phyloP scores from a whole-genome alignment of 2,888 invertebrate species.

The Drosophila merina region DNA sequence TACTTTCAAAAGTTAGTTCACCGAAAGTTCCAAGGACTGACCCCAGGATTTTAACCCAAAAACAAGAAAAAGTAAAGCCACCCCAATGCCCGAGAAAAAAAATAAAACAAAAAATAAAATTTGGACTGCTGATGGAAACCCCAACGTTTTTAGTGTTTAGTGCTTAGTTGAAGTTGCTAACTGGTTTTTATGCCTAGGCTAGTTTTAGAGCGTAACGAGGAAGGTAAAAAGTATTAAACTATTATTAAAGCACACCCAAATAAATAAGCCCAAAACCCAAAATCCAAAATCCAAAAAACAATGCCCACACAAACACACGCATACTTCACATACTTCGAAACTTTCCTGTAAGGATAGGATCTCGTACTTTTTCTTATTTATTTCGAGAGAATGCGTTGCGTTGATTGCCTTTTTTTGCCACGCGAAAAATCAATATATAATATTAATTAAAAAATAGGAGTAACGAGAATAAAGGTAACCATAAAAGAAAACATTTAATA shows the following conservation, averaged over 20 bases:
- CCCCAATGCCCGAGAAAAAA: conserved; percentile 2
- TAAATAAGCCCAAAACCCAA: not conserved
- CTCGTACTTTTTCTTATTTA: conserved; percentile 63
- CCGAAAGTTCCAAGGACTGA: not conserved
- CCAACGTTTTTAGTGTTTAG: conserved; percentile 69
- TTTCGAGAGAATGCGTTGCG: conserved; percentile 45
- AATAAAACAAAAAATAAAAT: conserved; percentile 28
- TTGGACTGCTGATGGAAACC: conserved; percentile 82
- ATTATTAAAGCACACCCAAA: conserved; percentile 44
- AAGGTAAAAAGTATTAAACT: conserved; percentile 61
- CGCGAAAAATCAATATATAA: conserved; percentile 43
- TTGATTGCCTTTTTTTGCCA: conserved; percentile 66
- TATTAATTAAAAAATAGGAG: conserved; percentile 28
- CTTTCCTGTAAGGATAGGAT: conserved; percentile 80
- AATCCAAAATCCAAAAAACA: not conserved
- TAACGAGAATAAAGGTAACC: conserved; percentile 30
- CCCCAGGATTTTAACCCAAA: not conserved
- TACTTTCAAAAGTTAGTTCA: not conserved
- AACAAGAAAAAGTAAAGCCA: not conserved
- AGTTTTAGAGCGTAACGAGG: conserved; percentile 50
- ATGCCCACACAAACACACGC: conserved; percentile 21
- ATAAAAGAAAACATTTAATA: conserved; percentile 34
- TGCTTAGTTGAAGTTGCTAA: conserved; percentile 64
- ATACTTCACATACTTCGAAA: conserved; percentile 60
- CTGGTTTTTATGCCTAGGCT: conserved; percentile 63